These are phyloP conservation scores for Trematomus bernacchii DNA, from an alignment of 2,797 vertebrate species.

Conservation along the genomic window DNA sequence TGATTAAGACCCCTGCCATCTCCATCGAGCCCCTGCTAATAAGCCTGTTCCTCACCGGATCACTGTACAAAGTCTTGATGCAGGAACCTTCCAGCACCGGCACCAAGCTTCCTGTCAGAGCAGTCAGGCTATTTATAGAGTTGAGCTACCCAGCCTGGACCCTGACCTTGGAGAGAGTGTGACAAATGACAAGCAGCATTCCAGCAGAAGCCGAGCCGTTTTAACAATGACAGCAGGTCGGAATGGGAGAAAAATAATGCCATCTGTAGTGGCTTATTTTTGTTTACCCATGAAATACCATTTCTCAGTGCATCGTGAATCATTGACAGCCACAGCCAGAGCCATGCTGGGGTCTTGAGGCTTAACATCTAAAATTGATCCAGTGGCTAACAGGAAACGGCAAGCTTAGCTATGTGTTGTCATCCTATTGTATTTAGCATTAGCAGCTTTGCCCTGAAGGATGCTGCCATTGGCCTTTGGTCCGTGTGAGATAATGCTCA, in stretches of 20 bases:
- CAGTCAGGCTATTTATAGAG: slow-evolving; percentile 63
- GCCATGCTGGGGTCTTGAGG: slow-evolving; percentile 28
- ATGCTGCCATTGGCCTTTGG: slow-evolving; percentile 41
- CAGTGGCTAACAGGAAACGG: slow-evolving; percentile 54
- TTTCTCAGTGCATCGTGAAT: slow-evolving; percentile 44
- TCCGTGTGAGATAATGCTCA: slow-evolving; percentile 55
- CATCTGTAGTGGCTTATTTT: slow-evolving; percentile 55
- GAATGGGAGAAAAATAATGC: slow-evolving; percentile 31
- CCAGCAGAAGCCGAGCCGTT: slow-evolving; percentile 52
- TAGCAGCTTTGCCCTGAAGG: slow-evolving; percentile 50
- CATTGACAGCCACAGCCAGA: slow-evolving; percentile 45
- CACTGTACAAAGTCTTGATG: not conserved
- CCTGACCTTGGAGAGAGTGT: slow-evolving; percentile 72
- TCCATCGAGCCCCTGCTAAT: slow-evolving; percentile 60
- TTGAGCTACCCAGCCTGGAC: slow-evolving; percentile 56
- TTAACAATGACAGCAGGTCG: slow-evolving; percentile 56
- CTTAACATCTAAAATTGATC: slow-evolving; percentile 65
- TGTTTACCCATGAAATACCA: slow-evolving; percentile 65
- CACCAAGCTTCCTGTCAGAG: slow-evolving; percentile 6
- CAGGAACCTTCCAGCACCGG: not conserved
- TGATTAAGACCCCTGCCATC: slow-evolving; percentile 54
- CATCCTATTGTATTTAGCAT: slow-evolving; percentile 66
- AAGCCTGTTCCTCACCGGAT: slow-evolving; percentile 17
- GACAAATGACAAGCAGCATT: slow-evolving; percentile 68
- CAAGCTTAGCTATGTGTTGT: slow-evolving; percentile 50